Evolutionary conservation across 1,140 invertebrate species (phyloP).

Genomic region (Solenopsis fugax): DNA sequence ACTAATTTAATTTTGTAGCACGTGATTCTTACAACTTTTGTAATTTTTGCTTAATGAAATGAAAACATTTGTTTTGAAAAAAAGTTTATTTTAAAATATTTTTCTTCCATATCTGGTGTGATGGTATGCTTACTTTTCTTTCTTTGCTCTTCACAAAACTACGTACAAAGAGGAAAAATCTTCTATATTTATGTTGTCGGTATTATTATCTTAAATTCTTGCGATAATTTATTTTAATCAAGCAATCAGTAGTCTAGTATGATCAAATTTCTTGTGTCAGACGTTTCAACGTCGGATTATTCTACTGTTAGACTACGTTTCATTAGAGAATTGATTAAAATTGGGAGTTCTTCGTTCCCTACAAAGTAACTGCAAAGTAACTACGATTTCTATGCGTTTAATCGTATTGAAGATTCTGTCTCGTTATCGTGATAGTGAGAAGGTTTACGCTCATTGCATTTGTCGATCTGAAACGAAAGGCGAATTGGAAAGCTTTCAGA

Average conservation of each 20-base stretch:
- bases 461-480: constrained; percentile 40
- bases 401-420: constrained; percentile 2
- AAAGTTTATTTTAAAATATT: constrained; percentile 46
- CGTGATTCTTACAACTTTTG: neutral
- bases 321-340: neutral
- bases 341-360: constrained; percentile 18
- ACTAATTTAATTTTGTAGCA: neutral
- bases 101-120: neutral
- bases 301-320: constrained; percentile 27
- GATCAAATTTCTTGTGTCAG: constrained; percentile 6
- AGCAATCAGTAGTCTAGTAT: neutral
- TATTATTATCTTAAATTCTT: constrained; percentile 6
- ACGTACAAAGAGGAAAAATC: neutral
- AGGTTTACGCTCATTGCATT: constrained; percentile 54
- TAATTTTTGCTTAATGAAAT: constrained; percentile 48
- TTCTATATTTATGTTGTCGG: neutral
- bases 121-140: neutral
- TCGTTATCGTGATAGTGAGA: constrained; percentile 51
- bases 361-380: neutral
- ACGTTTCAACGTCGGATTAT: constrained; percentile 5
- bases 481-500: constrained; percentile 71
- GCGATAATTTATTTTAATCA: constrained; percentile 30
- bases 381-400: constrained; percentile 55
- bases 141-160: neutral
- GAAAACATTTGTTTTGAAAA: constrained; percentile 32